Evolutionary conservation across 2,797 vertebrate species (phyloP).

Genomic region (Adrianichthys oophorus): DNA sequence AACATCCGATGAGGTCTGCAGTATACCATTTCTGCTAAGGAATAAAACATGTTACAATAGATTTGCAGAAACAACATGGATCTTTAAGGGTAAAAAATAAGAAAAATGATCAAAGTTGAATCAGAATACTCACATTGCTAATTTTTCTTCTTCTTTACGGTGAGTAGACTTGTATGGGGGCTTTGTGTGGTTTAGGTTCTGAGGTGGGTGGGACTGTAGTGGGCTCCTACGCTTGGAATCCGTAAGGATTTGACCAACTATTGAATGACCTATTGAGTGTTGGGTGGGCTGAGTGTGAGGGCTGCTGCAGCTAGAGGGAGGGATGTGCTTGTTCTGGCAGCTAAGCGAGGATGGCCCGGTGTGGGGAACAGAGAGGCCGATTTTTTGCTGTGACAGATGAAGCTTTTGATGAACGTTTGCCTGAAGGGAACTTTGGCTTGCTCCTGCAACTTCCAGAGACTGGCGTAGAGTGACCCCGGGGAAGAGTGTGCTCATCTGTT

Average conservation of each 20-base stretch:
- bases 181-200: slow-evolving; percentile 38
- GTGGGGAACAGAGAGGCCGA: slow-evolving; percentile 28
- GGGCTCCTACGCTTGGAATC: slow-evolving; percentile 34
- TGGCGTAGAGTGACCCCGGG: slow-evolving; percentile 57
- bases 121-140: slow-evolving; percentile 85
- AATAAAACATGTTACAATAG: slow-evolving; percentile 10
- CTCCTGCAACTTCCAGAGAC: slow-evolving; percentile 75
- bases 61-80: not conserved
- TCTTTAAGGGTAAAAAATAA: not conserved
- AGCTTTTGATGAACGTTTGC: slow-evolving; percentile 39
- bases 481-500: slow-evolving; percentile 89
- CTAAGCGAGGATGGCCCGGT: slow-evolving; percentile 27
- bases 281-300: slow-evolving; percentile 41
- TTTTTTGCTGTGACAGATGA: slow-evolving; percentile 36
- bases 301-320: slow-evolving; percentile 18
- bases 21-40: slow-evolving; percentile 69
- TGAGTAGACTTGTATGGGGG: slow-evolving; percentile 19
- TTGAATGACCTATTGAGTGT: slow-evolving; percentile 17
- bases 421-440: slow-evolving; percentile 66
- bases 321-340: slow-evolving; percentile 27
- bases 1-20: slow-evolving; percentile 56
- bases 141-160: slow-evolving; percentile 63
- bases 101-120: not conserved
- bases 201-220: slow-evolving; percentile 15
- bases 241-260: slow-evolving; percentile 28